Evolutionary conservation across 2,888 invertebrate genomes (phyloP).

Genomic region (Lottia gigantea): DNA sequence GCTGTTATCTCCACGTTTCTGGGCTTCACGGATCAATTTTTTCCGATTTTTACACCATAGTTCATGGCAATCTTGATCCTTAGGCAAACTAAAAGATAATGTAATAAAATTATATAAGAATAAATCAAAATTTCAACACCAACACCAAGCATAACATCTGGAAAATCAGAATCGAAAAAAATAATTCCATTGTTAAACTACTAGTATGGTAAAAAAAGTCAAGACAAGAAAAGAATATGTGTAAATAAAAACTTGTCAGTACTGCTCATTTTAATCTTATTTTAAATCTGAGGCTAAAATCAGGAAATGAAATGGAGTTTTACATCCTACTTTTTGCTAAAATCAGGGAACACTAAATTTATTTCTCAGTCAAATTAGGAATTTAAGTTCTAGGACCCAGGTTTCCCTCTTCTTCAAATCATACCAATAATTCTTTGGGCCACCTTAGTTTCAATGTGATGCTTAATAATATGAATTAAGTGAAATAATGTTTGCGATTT

Average conservation of each 20-base stretch:
- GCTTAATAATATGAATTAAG: background rate
- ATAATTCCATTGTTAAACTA: background rate
- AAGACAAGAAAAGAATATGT: slow-evolving; percentile 11
- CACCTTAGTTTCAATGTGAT: background rate
- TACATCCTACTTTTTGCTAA: no score
- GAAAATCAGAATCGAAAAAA: background rate
- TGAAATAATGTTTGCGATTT: background rate
- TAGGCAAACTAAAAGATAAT: slow-evolving; percentile 76
- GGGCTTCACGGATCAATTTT: slow-evolving; percentile 52
- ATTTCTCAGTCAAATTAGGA: no score
- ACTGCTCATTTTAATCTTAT: no score
- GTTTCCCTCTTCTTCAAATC: no score
- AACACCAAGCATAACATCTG: background rate
- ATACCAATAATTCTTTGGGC: no score
- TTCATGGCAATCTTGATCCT: slow-evolving; percentile 99
- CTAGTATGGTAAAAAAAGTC: no score
- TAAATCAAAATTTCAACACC: background rate
- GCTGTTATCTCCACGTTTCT: slow-evolving; percentile 8
- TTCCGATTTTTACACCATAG: slow-evolving; percentile 98
- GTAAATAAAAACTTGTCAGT: no score
- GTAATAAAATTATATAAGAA: background rate
- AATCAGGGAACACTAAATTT: no score
- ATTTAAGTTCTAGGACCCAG: no score
- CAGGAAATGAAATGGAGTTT: no score
- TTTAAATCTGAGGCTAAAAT: no score